Evolutionary conservation across 2,888 invertebrate genomes (phyloP).

Genomic region (Camptogramma bilineatum): DNA sequence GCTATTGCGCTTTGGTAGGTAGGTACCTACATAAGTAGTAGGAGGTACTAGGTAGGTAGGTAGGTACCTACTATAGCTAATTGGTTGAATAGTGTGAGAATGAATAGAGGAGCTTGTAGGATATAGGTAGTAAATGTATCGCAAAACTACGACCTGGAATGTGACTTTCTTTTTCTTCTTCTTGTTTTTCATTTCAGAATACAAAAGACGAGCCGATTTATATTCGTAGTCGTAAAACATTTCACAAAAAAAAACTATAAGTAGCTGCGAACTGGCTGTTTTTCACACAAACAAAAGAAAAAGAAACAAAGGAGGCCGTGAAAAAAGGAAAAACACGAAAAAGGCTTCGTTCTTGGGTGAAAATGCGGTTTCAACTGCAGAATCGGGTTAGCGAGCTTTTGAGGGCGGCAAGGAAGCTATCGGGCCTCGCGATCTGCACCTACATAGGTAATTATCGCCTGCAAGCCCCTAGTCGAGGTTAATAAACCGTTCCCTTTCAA

Average conservation of each 20-base stretch:
- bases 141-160: constrained; percentile 64
- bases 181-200: constrained; percentile 73
- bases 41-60: no score
- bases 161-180: constrained; percentile 73
- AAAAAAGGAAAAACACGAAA: constrained; percentile 48
- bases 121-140: constrained; percentile 18
- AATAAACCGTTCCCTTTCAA: constrained; percentile 64
- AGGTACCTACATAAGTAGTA: no score
- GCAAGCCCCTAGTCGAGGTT: constrained; percentile 54
- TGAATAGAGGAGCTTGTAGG: neutral
- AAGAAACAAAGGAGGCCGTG: constrained; percentile 50
- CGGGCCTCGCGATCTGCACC: constrained; percentile 70
- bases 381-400: constrained; percentile 56
- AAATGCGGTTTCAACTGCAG: constrained; percentile 67
- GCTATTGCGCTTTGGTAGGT: no score
- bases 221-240: constrained; percentile 75
- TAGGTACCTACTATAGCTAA: no score
- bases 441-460: constrained; percentile 54
- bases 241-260: constrained; percentile 49
- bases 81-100: neutral
- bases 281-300: constrained; percentile 47
- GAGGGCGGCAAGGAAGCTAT: constrained; percentile 65
- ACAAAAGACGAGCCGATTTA: constrained; percentile 64
- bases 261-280: constrained; percentile 39
- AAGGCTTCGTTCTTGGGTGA: constrained; percentile 58